A percentile compares a stretch with the other conserved stretches of the same genome.
These are phyloP conservation scores for Eulemur rubriventer DNA, from an alignment of 2,797 vertebrate genomes.

Conservation along the genomic window DNA sequence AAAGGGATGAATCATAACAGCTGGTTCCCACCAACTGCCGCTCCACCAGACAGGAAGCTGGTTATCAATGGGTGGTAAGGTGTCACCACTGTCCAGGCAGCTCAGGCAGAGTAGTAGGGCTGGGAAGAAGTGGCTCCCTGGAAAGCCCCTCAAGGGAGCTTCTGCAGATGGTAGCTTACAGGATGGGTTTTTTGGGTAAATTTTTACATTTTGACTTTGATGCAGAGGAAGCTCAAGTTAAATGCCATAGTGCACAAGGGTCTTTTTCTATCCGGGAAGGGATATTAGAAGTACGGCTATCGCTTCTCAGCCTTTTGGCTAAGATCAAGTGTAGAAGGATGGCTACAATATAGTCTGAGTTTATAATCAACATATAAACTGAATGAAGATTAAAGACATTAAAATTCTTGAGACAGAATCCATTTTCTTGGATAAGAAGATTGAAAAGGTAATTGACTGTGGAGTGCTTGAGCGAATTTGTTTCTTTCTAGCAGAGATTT, in stretches of 20 bases:
- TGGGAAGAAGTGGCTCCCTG: neutral
- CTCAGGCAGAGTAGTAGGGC: neutral
- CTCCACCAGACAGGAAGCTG: slow-evolving; percentile 49
- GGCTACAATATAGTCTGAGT: neutral
- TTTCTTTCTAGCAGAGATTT: slow-evolving; percentile 30
- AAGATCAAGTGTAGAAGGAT: neutral
- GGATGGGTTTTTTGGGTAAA: neutral
- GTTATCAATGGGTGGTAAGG: neutral
- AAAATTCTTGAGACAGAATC: slow-evolving; percentile 41
- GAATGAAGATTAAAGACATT: slow-evolving; percentile 14
- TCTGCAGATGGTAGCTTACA: neutral
- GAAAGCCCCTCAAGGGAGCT: slow-evolving; percentile 2
- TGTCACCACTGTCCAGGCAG: neutral
- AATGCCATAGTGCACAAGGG: neutral
- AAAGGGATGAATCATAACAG: slow-evolving; percentile 67
- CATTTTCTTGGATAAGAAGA: slow-evolving; percentile 37
- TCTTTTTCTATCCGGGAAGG: neutral
- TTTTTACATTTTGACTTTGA: slow-evolving; percentile 42
- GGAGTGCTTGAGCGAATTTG: neutral
- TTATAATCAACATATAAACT: slow-evolving; percentile 29
- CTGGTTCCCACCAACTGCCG: slow-evolving; percentile 45
- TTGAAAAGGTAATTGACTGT: slow-evolving; percentile 25
- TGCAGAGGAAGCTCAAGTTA: slow-evolving; percentile 28
- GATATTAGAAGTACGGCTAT: neutral
- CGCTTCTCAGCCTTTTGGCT: neutral